Evolutionary conservation across 2,113 vertebrate species (phyloP).

Genomic region (Romanogobio albipinnatus): DNA sequence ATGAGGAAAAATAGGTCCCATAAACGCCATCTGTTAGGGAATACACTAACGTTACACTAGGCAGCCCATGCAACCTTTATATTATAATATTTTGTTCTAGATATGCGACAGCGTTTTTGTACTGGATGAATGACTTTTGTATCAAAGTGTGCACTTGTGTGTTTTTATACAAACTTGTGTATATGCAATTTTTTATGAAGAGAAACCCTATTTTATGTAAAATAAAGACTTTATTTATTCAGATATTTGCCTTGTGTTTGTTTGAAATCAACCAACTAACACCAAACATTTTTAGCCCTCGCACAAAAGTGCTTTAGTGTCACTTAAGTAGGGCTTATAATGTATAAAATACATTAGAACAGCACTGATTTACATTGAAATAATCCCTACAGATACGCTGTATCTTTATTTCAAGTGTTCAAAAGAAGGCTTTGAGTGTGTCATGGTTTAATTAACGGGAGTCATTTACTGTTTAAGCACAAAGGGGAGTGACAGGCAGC

Average conservation of each 20-base stretch:
- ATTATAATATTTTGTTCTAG: constrained; percentile 29
- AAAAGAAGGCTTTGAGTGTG: constrained; percentile 46
- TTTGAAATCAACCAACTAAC: not conserved
- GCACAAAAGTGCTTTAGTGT: too few relatives aligned
- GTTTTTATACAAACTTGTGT: constrained; percentile 67
- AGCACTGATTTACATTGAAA: constrained; percentile 17
- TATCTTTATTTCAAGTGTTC: constrained; percentile 37
- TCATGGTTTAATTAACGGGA: constrained; percentile 55
- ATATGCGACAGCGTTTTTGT: constrained; percentile 36
- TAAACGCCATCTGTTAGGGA: not conserved
- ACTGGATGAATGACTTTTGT: constrained; percentile 50
- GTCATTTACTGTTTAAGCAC: constrained; percentile 47
- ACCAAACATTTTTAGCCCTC: not conserved
- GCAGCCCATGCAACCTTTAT: constrained; percentile 36
- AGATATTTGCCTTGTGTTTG: constrained; percentile 21
- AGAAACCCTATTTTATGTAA: constrained; percentile 80
- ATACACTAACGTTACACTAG: constrained; percentile 28
- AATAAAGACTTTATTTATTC: constrained; percentile 82
- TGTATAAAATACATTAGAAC: not conserved
- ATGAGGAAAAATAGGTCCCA: constrained; percentile 28
- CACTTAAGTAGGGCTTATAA: not conserved
- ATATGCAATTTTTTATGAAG: constrained; percentile 74
- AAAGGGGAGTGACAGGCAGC: constrained; percentile 42
- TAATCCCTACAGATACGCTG: constrained; percentile 39
- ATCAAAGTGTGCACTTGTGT: constrained; percentile 74